Percentiles rank a stretch among this genome's conserved stretches.
Conservation (phyloP, 2,113 vertebrate genomes). For the Chaenocephalus aceratus region DNA sequence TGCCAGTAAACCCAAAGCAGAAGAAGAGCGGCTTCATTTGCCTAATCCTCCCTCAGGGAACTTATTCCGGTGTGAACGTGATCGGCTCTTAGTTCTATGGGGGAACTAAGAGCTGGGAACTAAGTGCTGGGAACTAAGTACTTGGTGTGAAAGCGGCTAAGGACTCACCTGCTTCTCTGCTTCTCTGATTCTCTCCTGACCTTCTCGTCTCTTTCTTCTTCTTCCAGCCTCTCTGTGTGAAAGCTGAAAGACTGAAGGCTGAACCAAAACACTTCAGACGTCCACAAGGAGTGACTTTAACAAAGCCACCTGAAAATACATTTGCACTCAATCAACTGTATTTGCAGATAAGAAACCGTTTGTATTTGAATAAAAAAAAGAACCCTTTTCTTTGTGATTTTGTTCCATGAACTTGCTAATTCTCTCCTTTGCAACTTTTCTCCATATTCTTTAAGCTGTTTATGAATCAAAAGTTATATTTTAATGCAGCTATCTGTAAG, state of each 20-base stretch:
- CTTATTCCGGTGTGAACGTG: too few species aligned
- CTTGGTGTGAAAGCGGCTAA: too few species aligned
- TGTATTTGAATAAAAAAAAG: slow-evolving; percentile 65
- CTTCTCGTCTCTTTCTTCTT: neutral
- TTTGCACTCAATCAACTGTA: slow-evolving; percentile 10
- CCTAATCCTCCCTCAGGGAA: too few species aligned
- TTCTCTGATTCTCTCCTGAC: neutral
- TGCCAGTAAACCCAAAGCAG: too few species aligned
- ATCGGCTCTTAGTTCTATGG: too few species aligned
- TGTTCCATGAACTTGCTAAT: neutral
- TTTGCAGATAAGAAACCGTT: slow-evolving; percentile 47
- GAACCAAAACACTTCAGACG: neutral
- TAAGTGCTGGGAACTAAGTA: too few species aligned
- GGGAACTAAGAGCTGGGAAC: too few species aligned
- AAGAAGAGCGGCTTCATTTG: too few species aligned
- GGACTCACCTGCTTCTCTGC: neutral
- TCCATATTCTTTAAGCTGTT: too few species aligned
- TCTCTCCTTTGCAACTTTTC: too few species aligned
- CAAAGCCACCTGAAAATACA: slow-evolving; percentile 27
- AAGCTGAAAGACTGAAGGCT: slow-evolving; percentile 29
- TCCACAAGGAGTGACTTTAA: neutral
- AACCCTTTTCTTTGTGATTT: slow-evolving; percentile 2
- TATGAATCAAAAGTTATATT: too few species aligned
- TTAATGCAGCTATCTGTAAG: too few species aligned
- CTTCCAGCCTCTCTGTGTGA: slow-evolving; percentile 20